These are phyloP conservation scores for Phylloscopus trochiloides DNA, from an alignment of 2,113 vertebrate species.

Conservation along the genomic window DNA sequence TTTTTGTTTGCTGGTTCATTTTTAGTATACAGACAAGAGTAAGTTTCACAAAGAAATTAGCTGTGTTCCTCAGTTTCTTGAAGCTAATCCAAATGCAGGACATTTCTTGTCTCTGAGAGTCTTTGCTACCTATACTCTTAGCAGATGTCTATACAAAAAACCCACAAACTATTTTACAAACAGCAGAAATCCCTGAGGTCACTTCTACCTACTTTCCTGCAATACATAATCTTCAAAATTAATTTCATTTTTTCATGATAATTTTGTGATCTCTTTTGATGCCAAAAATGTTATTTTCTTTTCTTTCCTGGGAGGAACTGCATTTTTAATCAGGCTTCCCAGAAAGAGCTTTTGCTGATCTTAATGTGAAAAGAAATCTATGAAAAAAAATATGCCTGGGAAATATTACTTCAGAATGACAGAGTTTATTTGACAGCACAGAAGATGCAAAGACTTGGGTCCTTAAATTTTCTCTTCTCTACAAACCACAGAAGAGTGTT, in stretches of 20 bases:
- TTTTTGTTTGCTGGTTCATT: neutral
- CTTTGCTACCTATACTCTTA: neutral
- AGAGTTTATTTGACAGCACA: slow-evolving; percentile 28
- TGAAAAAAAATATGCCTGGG: neutral
- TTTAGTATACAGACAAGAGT: neutral
- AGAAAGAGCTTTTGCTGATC: slow-evolving; percentile 47
- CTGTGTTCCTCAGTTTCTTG: neutral
- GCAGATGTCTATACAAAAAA: neutral
- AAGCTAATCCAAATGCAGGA: neutral
- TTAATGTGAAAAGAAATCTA: slow-evolving; percentile 45
- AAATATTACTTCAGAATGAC: slow-evolving; percentile 50
- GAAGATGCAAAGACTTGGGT: slow-evolving; percentile 20
- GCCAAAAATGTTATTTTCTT: slow-evolving; percentile 19
- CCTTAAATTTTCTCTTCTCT: slow-evolving; percentile 6
- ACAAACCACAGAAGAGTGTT: neutral
- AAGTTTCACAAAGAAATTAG: neutral
- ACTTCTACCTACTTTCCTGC: neutral
- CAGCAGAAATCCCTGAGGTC: slow-evolving; percentile 5
- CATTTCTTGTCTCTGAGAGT: neutral
- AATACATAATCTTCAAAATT: neutral
- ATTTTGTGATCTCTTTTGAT: slow-evolving; percentile 39
- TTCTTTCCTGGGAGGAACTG: slow-evolving; percentile 32
- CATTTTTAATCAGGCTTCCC: slow-evolving; percentile 54
- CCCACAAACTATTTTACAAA: neutral
- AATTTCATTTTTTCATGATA: slow-evolving; percentile 3